These are phyloP conservation scores for Promerops cafer DNA, from an alignment of 2,113 vertebrate species.

Conservation along the genomic window DNA sequence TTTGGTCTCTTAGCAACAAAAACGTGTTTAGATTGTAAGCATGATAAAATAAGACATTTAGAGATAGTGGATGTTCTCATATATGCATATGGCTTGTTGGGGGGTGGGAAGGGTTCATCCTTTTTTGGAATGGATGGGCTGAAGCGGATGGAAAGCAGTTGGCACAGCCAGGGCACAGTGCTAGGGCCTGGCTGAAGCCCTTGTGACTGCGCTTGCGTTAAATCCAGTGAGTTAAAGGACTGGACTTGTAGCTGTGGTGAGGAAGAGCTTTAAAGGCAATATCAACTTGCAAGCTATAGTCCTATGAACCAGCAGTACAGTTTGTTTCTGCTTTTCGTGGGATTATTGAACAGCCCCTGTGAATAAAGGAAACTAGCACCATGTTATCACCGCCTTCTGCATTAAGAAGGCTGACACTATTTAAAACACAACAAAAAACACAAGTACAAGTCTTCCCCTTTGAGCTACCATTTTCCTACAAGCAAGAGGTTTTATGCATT, in stretches of 20 bases:
- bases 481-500: neutral
- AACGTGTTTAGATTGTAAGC: constrained; percentile 22
- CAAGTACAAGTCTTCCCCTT: neutral
- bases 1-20: constrained; percentile 55
- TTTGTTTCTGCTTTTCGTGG: neutral
- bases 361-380: neutral
- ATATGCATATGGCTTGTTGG: neutral
- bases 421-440: neutral
- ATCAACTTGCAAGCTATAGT: neutral
- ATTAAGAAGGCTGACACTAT: neutral
- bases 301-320: neutral
- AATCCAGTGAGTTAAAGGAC: neutral
- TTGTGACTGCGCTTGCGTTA: neutral
- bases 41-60: constrained; percentile 2
- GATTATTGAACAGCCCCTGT: neutral
- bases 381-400: neutral
- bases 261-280: neutral
- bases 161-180: neutral
- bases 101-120: neutral
- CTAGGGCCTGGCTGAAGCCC: neutral
- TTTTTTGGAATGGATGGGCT: neutral
- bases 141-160: neutral
- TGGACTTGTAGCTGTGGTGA: neutral
- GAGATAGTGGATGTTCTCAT: neutral
- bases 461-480: neutral